Conservation (phyloP, 2,797 vertebrate species). For the Cryptoblepharus egeriae region DNA sequence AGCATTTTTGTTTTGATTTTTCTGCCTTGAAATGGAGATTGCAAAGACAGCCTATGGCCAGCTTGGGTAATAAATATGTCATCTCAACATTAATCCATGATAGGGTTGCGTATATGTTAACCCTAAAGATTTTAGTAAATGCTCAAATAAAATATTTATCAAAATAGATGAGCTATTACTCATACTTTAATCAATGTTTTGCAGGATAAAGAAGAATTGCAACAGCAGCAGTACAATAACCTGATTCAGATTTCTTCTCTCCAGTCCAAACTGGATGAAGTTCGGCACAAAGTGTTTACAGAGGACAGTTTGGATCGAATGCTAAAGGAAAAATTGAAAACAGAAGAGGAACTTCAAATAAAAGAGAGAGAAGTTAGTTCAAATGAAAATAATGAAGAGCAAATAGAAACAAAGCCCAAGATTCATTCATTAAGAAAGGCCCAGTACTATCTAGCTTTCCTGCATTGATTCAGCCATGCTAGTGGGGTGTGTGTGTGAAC, state of each 20-base stretch:
- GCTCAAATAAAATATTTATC: background rate
- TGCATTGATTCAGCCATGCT: too few relatives aligned
- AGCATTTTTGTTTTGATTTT: background rate
- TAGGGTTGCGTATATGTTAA: background rate
- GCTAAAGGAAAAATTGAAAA: slow-evolving; percentile 79
- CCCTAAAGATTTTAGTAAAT: background rate
- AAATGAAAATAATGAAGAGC: background rate
- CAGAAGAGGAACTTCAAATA: slow-evolving; percentile 75
- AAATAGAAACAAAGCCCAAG: background rate
- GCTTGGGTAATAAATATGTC: background rate
- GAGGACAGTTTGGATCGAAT: slow-evolving; percentile 68
- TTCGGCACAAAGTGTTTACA: slow-evolving; percentile 76
- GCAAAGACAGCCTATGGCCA: background rate
- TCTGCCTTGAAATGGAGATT: background rate
- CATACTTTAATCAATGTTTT: background rate
- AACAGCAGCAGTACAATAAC: slow-evolving; percentile 86
- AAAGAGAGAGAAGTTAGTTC: slow-evolving; percentile 83
- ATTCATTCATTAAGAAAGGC: too few relatives aligned
- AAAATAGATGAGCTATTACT: background rate
- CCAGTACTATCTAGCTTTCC: too few relatives aligned
- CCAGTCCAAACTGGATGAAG: slow-evolving; percentile 88
- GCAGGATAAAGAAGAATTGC: slow-evolving; percentile 89
- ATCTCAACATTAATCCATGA: background rate
- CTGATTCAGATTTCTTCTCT: slow-evolving; percentile 88
- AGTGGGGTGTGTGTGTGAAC: too few relatives aligned